Evolutionary conservation across 2,888 invertebrate species (phyloP).

Genomic region (Ophion costatus): DNA sequence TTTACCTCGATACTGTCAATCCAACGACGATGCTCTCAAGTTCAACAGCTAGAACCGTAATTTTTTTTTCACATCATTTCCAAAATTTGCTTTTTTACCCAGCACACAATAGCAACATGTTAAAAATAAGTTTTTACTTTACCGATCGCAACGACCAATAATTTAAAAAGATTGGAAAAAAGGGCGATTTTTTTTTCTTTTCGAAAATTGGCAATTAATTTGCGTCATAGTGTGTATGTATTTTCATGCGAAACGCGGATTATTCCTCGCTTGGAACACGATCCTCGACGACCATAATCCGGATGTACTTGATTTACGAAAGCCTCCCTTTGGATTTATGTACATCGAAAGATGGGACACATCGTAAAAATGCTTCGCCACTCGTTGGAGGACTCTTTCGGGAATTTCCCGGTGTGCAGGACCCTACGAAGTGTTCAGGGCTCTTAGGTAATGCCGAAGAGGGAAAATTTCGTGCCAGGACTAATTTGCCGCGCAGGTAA

Average conservation of each 20-base stretch:
- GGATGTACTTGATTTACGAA: neutral
- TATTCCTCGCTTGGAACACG: too few relatives aligned
- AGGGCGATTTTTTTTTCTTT: too few relatives aligned
- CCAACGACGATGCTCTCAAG: neutral
- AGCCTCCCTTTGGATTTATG: neutral
- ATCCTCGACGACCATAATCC: neutral
- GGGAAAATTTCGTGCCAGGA: constrained; percentile 36
- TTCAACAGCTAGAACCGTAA: neutral
- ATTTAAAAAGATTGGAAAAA: too few relatives aligned
- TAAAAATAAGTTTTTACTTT: neutral
- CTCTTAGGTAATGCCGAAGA: constrained; percentile 16
- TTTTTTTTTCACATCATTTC: too few relatives aligned
- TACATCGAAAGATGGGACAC: neutral
- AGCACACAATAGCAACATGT: neutral
- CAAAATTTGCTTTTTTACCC: too few relatives aligned
- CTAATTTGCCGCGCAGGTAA: constrained; percentile 62
- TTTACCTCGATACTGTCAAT: neutral
- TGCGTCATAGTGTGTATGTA: too few relatives aligned
- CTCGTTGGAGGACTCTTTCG: neutral
- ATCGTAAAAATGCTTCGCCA: neutral
- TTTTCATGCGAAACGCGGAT: too few relatives aligned
- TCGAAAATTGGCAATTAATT: too few relatives aligned
- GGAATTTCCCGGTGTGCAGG: neutral
- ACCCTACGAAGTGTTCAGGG: neutral
- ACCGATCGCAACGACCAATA: too few relatives aligned